Base-by-base conservation (phyloP, 2,113 vertebrate genomes). In the Albula glossodonta region DNA sequence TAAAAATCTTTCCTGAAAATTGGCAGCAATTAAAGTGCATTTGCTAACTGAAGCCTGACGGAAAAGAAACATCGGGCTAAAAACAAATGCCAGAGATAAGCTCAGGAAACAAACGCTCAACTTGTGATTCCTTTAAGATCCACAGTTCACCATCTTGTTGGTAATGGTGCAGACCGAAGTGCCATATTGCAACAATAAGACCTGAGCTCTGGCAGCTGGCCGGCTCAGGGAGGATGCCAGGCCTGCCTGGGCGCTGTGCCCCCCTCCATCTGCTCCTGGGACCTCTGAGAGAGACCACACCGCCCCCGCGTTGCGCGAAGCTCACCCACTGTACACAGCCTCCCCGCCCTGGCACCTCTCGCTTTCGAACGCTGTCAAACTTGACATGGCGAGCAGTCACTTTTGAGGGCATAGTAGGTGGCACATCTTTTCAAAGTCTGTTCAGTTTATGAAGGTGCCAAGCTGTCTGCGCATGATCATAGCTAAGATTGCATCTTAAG, bases 171-270 rank as follows among this genome's bases (percentile, higher is more conserved):
- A 56, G 84, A 87, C 86, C 83, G 86, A 86, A 25, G 51, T 86
- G 83, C 90, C 91, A 90, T 90, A 91, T 91, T 90, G 90, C 83
- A 53, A 82, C 87, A 84, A 86, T 90, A 60, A 85, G 89, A 87
- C 88, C 83, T 56, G 84, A 70, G 81, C 74, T 70, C 88, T 86
- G 84, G 86, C 86, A 81, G 83, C 90, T 91, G 91, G 84, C 90
- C 83, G 88, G 83, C 87, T 86, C 79, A 70, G 80, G 66, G 74
- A 85, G 52, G 57, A 66, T 86, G 89, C 86, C 86, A 87, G 87
- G 56, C 87, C 81, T 90, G 81, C 86, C 90, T 77, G n/a, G 83
- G 83, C 89, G 88, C 90, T 90, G 90, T n/a, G 31, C 78, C 83
- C 53, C 41, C 80, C 87, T 84, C 85, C 91, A 90, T 89, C 89